A percentile compares a stretch with the other conserved stretches of the same genome.
phyloP scores from a whole-genome alignment of 2,888 invertebrate species.

The Rhamphomyia laevipes region DNA sequence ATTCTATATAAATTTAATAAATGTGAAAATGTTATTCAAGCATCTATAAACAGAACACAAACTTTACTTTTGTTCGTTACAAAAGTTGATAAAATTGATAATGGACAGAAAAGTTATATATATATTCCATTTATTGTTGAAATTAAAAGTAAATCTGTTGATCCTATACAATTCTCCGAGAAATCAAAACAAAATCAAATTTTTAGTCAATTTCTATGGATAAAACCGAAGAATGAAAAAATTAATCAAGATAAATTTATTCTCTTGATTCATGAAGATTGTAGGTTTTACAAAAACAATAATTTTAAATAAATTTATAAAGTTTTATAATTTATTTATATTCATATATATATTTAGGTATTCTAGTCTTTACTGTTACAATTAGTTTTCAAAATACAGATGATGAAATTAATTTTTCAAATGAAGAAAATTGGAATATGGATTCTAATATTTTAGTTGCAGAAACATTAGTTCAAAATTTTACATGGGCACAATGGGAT shows the following conservation, averaged over 20 bases:
- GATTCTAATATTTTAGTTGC: conserved; percentile 43
- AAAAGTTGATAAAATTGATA: conserved; percentile 39
- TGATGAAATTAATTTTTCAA: conserved; percentile 17
- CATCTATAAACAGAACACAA: conserved; percentile 58
- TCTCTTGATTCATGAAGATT: conserved; percentile 64
- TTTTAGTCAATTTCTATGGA: conserved; percentile 58
- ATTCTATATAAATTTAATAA: conserved; percentile 51
- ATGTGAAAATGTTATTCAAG: conserved; percentile 61
- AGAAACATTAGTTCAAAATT: conserved; percentile 53
- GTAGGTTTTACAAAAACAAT: conserved; percentile 37
- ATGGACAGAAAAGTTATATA: conserved; percentile 30
- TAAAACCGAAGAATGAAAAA: conserved; percentile 26
- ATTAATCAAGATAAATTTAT: conserved; percentile 51
- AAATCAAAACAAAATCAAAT: conserved; percentile 56
- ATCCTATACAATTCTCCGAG: conserved; percentile 36
- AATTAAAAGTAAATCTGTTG: conserved; percentile 38
- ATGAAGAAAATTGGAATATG: conserved; percentile 39
- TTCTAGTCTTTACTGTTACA: conserved; percentile 29
- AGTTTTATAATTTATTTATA: conserved; percentile 5
- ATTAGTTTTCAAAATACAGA: conserved; percentile 29
- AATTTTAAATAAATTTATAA: background rate
- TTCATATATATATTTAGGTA: conserved; percentile 23
- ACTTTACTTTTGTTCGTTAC: conserved; percentile 57
- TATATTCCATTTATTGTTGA: conserved; percentile 56
- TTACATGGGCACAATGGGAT: conserved; percentile 84